These are phyloP conservation scores for Glossosoma conforme DNA, from an alignment of 1,140 invertebrate genomes.

Conservation along the genomic window DNA sequence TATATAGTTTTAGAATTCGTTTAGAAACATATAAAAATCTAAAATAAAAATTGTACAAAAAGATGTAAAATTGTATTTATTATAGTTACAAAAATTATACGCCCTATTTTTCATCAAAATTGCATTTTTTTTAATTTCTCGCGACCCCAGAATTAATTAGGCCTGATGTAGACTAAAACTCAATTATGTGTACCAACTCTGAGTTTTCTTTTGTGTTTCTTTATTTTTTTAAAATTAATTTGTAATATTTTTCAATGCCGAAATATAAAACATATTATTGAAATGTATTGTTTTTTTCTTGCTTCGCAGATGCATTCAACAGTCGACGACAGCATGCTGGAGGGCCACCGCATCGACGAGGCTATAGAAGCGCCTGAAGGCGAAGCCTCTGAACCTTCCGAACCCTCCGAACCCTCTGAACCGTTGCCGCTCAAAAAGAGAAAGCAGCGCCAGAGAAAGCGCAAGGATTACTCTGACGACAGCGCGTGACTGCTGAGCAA, in stretches of 20 bases:
- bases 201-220: background rate
- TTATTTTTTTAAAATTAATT: background rate
- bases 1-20: too few relatives aligned
- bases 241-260: background rate
- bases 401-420: too few relatives aligned
- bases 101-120: too few relatives aligned
- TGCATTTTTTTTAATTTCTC: background rate
- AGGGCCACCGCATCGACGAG: constrained; percentile 11
- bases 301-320: constrained; percentile 7
- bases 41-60: too few relatives aligned
- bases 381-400: too few relatives aligned
- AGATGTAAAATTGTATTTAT: too few relatives aligned
- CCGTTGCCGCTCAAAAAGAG: constrained; percentile 6
- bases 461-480: constrained; percentile 18
- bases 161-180: background rate
- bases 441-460: background rate
- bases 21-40: too few relatives aligned
- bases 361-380: background rate
- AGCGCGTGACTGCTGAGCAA: constrained; percentile 7
- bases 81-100: too few relatives aligned
- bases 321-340: constrained; percentile 15
- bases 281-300: background rate
- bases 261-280: background rate
- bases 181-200: background rate
- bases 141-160: background rate